These are phyloP conservation scores for Oscheius sp. DNA, from an alignment of 2,888 invertebrate species.

Conservation along the genomic window DNA sequence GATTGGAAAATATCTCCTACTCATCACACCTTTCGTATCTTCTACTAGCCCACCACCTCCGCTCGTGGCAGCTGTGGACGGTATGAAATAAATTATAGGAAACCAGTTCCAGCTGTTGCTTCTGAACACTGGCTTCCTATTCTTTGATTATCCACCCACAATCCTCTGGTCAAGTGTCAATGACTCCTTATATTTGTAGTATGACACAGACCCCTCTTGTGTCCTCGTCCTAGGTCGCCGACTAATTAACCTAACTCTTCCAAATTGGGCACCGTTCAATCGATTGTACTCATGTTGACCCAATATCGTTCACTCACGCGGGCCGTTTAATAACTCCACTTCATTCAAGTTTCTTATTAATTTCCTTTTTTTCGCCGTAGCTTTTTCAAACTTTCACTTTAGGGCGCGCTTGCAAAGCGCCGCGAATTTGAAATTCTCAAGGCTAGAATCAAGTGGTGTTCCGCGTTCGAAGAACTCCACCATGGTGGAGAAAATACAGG, in stretches of 20 bases:
- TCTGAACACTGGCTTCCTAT: background rate
- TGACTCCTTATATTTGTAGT: slow-evolving; percentile 6
- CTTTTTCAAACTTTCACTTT: slow-evolving; percentile 4
- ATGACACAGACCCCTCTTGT: slow-evolving; percentile 16
- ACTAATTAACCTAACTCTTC: slow-evolving; percentile 6
- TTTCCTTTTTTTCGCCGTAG: background rate
- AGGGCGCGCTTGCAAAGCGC: slow-evolving; percentile 20
- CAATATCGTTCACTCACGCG: background rate
- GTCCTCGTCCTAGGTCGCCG: background rate
- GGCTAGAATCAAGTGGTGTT: slow-evolving; percentile 6
- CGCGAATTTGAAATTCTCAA: slow-evolving; percentile 27
- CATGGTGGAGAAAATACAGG: slow-evolving; percentile 5
- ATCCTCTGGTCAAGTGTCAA: slow-evolving; percentile 15
- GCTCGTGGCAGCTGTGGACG: too few species aligned
- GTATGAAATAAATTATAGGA: too few species aligned
- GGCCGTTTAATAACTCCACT: background rate
- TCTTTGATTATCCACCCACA: too few species aligned
- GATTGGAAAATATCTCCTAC: background rate
- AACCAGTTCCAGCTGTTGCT: too few species aligned
- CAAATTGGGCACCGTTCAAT: background rate
- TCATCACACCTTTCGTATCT: too few species aligned
- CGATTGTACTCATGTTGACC: slow-evolving; percentile 12
- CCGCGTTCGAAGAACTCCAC: background rate
- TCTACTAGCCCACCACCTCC: too few species aligned
- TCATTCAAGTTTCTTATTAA: background rate